Evolutionary conservation across 2,888 invertebrate genomes (phyloP).

Genomic region (Drosophila anomalata): DNA sequence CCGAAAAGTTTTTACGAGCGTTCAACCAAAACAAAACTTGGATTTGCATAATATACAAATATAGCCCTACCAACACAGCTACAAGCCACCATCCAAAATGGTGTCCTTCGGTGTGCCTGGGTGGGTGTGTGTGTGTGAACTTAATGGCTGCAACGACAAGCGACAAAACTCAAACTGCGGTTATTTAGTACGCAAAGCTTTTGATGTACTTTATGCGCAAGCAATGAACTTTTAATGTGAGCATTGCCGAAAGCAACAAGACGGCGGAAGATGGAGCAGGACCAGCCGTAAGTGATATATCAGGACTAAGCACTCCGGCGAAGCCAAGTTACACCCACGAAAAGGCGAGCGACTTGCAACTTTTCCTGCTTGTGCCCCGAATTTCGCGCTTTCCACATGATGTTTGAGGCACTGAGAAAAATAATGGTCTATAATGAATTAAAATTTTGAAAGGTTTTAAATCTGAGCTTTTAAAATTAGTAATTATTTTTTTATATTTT

Average conservation of each 20-base stretch:
- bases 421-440: too few species aligned
- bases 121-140: constrained; percentile 45
- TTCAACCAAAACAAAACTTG: constrained; percentile 61
- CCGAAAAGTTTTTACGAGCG: constrained; percentile 67
- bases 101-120: not conserved
- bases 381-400: constrained; percentile 15
- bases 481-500: not conserved
- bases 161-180: constrained; percentile 75
- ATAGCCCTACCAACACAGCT: constrained; percentile 17
- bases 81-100: constrained; percentile 12
- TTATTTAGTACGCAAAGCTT: constrained; percentile 74
- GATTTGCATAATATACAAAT: constrained; percentile 70
- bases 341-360: constrained; percentile 7
- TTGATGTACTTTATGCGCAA: constrained; percentile 78
- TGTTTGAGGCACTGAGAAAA: constrained; percentile 4
- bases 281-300: constrained; percentile 63
- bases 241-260: constrained; percentile 57
- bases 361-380: not conserved
- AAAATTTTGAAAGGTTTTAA: too few species aligned
- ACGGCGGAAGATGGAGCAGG: constrained; percentile 33
- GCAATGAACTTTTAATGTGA: constrained; percentile 78
- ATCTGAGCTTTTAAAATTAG: too few species aligned
- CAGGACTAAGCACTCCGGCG: constrained; percentile 70
- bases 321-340: constrained; percentile 39
- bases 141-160: constrained; percentile 75